Evolutionary conservation across 2,888 invertebrate species (phyloP), one percentile per base, ranked within the genome.

Genomic region (Eupeodes luniger): DNA sequence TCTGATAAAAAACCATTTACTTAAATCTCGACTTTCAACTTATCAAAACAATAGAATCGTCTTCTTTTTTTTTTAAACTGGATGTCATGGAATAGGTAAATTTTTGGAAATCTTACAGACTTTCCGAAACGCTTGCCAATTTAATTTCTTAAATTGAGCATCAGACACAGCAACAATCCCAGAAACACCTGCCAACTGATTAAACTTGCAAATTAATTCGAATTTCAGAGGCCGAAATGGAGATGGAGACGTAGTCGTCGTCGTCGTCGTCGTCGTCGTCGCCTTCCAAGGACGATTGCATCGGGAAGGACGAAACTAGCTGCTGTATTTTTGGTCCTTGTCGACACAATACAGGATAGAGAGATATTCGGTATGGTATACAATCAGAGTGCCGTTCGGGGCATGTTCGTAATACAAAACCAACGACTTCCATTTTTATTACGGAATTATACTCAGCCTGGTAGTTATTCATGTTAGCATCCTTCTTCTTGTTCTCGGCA

Each of bases 121-220:
- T 87, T 64, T 70, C 40, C 77, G 67, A 72, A 83, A 44, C 61
- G 83, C 80, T 72, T 87, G 87, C 87, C 87, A 87, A 87, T 83
- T 87, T 55, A 72, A 83, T 87, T 87, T 87, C 72, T 83, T 81
- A 85, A 88, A 88, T 88, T 88, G 85, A 88, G 74, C 85, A 78
- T 77, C 69, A 84, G 85, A 81, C 80, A 87, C 67, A 83, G 87
- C 83, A 84, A 88, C 85, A 88, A 88, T 81, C 59, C 72, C 61
- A 69, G 85, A 81, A 81, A 81, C 90, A 90, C 87, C 89, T 86
- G 89, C 89, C 86, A 91, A 91, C 91, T 91, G 91, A 93, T 93
- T 93, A 92, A 91, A 92, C 92, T 92, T 93, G 91, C 92, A 92
- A 92, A 93, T 92, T 92, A 92, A 92, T 93, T 91, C 91, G 91